A percentile compares a stretch with the other conserved stretches of the same genome.
These are phyloP conservation scores for Cheumatopsyche charites DNA, from an alignment of 1,140 invertebrate species.

Conservation along the genomic window DNA sequence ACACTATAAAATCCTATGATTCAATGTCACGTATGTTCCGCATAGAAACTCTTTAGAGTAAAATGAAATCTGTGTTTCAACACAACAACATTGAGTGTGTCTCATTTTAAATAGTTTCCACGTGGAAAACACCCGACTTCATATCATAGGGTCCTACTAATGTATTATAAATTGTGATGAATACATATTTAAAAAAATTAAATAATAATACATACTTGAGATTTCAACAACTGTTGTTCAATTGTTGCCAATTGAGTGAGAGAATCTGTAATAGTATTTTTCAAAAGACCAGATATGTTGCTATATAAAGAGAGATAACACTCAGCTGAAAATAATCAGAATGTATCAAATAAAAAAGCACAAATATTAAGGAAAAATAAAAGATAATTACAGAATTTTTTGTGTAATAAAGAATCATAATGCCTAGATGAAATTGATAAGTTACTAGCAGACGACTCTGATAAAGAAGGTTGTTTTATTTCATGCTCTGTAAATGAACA, in stretches of 20 bases:
- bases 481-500: neutral
- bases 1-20: neutral
- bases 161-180: no score
- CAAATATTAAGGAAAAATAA: neutral
- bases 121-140: no score
- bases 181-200: no score
- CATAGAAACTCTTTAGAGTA: no score
- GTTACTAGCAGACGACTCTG: no score
- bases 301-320: constrained; percentile 4
- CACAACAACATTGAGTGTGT: no score
- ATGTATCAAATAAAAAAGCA: neutral
- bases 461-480: no score
- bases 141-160: no score
- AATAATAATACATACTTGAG: constrained; percentile 2
- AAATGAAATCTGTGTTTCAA: no score
- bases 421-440: no score
- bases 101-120: no score
- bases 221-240: constrained; percentile 22
- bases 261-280: constrained; percentile 4
- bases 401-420: constrained; percentile 10
- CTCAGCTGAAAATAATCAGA: constrained; percentile 5
- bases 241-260: neutral
- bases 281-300: neutral
- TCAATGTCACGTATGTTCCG: neutral
- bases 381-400: constrained; percentile 19